Evolutionary conservation across 1,140 invertebrate species (phyloP).

Genomic region (Drosophila tristis): DNA sequence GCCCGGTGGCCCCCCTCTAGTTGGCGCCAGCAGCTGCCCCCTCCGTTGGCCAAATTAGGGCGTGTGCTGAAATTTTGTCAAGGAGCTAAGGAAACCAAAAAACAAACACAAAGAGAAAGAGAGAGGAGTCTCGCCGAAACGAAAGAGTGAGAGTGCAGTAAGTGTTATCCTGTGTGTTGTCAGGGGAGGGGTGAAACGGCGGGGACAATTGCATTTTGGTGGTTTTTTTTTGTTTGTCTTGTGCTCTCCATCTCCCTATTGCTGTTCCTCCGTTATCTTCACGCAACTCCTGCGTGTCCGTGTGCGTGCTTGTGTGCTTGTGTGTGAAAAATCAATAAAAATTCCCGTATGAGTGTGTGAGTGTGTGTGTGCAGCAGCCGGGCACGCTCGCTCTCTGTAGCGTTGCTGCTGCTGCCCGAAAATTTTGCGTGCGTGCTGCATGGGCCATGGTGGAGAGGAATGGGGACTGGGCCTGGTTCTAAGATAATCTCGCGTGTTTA

Average conservation of each 20-base stretch:
- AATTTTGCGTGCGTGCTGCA: conserved; percentile 7
- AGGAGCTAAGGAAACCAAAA: too few relatives aligned
- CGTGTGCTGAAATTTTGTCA: too few relatives aligned
- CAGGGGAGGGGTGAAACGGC: too few relatives aligned
- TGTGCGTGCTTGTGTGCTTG: conserved; percentile 27
- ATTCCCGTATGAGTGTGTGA: conserved; percentile 25
- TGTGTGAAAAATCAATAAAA: conserved; percentile 76
- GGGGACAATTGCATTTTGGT: too few relatives aligned
- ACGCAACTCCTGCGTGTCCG: conserved; percentile 46
- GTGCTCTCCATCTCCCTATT: conserved; percentile 33
- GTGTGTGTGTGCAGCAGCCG: conserved; percentile 65
- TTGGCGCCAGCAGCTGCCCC: too few relatives aligned
- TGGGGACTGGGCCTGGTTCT: conserved; percentile 5
- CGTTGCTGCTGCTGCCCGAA: conserved; percentile 2
- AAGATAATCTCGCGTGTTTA: conserved; percentile 38
- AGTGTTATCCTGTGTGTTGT: too few relatives aligned
- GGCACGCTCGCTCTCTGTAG: conserved; percentile 21
- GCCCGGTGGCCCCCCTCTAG: too few relatives aligned
- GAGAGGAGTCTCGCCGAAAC: too few relatives aligned
- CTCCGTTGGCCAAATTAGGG: too few relatives aligned
- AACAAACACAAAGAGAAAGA: too few relatives aligned
- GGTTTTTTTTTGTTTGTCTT: too few relatives aligned
- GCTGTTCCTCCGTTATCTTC: conserved; percentile 6
- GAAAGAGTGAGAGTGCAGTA: too few relatives aligned
- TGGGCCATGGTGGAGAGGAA: neutral